Evolutionary conservation across 2,797 vertebrate genomes (phyloP).

Genomic region (Kryptopterus vitreolus): DNA sequence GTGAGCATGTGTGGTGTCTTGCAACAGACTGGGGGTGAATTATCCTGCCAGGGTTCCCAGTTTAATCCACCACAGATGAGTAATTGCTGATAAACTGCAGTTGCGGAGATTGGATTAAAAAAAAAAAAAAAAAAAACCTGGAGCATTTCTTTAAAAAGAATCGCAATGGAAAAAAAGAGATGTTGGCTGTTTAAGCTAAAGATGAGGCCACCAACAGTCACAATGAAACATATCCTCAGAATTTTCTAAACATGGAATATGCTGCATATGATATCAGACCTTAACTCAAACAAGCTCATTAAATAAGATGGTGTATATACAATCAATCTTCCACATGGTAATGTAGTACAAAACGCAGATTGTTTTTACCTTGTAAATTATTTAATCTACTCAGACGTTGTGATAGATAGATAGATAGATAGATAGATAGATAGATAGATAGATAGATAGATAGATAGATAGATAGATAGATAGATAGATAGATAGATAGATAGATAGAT

Average conservation of each 20-base stretch:
- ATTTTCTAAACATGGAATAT: no score
- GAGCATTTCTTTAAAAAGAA: not conserved
- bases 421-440: not conserved
- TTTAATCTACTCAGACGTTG: conserved; percentile 94
- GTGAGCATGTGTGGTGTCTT: not conserved
- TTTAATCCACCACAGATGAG: not conserved
- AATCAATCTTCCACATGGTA: not conserved
- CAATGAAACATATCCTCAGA: not conserved
- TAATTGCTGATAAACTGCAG: not conserved
- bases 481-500: no score
- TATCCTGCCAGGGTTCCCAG: not conserved
- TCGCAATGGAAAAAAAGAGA: not conserved
- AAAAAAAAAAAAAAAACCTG: not conserved
- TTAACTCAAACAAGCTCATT: not conserved
- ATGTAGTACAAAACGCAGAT: not conserved
- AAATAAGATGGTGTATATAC: not conserved
- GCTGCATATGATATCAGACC: not conserved
- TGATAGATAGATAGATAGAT: conserved; percentile 51
- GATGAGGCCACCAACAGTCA: not conserved
- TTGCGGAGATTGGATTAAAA: not conserved
- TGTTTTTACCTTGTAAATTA: no score
- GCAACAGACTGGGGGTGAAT: not conserved
- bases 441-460: no score
- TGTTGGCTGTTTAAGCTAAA: not conserved
- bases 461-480: no score